A percentile compares a stretch with the other conserved stretches of the same genome.
phyloP scores from a whole-genome alignment of 2,113 vertebrate species.

The Lathamus discolor region DNA sequence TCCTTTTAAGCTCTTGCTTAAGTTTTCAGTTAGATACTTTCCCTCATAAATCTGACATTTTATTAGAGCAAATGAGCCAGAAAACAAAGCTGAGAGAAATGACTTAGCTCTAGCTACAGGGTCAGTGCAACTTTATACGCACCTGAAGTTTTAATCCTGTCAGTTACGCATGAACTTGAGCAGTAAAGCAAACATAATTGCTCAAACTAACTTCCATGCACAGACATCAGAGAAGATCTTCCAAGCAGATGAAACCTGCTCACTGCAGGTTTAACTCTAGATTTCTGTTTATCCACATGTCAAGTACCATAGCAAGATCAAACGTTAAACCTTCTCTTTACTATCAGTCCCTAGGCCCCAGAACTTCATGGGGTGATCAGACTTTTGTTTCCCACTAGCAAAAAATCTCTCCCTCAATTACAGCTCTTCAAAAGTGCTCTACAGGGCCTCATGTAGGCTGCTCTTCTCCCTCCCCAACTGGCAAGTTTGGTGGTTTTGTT shows the following conservation, averaged over 20 bases:
- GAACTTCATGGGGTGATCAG: background rate
- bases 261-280: background rate
- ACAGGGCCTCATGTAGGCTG: background rate
- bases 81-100: background rate
- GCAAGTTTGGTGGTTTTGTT: background rate
- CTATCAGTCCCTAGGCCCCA: background rate
- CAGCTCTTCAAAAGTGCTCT: background rate
- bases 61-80: background rate
- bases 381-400: background rate
- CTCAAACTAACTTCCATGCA: background rate
- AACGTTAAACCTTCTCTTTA: background rate
- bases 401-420: background rate
- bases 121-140: background rate
- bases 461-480: fast-evolving
- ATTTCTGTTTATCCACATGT: background rate
- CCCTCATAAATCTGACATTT: background rate
- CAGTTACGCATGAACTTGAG: background rate
- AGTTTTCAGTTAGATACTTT: background rate
- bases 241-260: background rate
- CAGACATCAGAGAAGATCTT: background rate
- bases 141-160: background rate
- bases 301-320: background rate
- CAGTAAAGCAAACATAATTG: background rate
- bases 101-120: background rate
- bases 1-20: background rate